A percentile compares a stretch with the other conserved stretches of the same genome.
These are phyloP conservation scores for Anser cygnoides DNA, from an alignment of 2,113 vertebrate genomes.

Conservation along the genomic window DNA sequence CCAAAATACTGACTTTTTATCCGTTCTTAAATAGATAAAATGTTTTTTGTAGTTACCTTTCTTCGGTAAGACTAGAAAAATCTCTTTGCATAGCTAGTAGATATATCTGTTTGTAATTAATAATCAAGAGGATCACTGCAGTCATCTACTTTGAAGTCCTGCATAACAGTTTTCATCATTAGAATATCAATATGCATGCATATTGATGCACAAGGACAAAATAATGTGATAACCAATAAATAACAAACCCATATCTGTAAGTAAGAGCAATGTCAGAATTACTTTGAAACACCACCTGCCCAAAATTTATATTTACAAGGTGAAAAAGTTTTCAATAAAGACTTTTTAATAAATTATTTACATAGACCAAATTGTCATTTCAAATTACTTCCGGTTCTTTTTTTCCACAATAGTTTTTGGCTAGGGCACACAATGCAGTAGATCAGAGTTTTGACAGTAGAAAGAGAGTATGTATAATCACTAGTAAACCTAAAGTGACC, in stretches of 20 bases:
- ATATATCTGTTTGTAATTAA: background rate
- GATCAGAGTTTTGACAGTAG: background rate
- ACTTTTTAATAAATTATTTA: background rate
- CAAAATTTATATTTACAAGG: background rate
- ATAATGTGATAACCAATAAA: background rate
- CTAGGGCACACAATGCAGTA: background rate
- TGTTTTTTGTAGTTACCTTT: background rate
- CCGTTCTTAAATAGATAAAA: background rate
- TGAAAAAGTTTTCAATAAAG: background rate
- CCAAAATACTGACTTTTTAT: background rate
- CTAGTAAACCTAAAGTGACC: background rate
- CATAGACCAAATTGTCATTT: background rate
- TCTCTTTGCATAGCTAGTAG: background rate
- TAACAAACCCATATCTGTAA: background rate
- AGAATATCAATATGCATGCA: fast-evolving
- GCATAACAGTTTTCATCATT: background rate
- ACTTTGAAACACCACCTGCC: background rate
- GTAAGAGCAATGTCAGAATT: background rate
- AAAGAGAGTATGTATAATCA: background rate
- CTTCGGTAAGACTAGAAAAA: background rate
- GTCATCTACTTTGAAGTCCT: background rate
- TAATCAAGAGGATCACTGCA: background rate
- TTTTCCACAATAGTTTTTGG: background rate
- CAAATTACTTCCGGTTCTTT: background rate
- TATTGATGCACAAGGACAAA: background rate